Percentiles rank a stretch among this genome's conserved stretches.
These are phyloP conservation scores for Eulithis testata DNA, from an alignment of 2,888 invertebrate species.

Conservation along the genomic window DNA sequence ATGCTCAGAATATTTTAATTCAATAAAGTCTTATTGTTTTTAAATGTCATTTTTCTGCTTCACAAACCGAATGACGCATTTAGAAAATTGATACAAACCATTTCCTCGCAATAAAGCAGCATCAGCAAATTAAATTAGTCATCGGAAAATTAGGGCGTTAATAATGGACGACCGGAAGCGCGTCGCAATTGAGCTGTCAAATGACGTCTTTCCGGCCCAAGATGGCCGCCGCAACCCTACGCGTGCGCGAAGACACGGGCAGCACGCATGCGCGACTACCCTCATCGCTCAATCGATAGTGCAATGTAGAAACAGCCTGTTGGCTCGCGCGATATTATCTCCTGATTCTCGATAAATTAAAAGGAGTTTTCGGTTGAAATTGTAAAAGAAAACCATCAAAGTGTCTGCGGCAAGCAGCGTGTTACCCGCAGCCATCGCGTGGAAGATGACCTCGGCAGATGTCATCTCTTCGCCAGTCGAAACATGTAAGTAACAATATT, in stretches of 20 bases:
- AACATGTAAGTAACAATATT: conserved; percentile 68
- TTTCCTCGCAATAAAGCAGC: conserved; percentile 29
- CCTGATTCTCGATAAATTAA: conserved; percentile 55
- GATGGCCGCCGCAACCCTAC: conserved; percentile 44
- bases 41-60: no score
- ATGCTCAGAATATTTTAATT: no score
- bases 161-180: conserved; percentile 45
- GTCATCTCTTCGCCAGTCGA: conserved; percentile 85
- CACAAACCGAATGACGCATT: background rate
- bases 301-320: conserved; percentile 79
- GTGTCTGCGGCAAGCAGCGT: conserved; percentile 80
- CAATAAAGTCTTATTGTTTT: no score
- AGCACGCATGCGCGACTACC: conserved; percentile 66
- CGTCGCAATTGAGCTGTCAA: conserved; percentile 62
- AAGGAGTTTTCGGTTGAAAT: conserved; percentile 52
- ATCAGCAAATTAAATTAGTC: conserved; percentile 40
- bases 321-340: conserved; percentile 64
- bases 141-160: conserved; percentile 41
- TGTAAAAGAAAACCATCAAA: conserved; percentile 61
- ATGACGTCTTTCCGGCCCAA: conserved; percentile 72
- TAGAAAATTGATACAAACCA: conserved; percentile 27
- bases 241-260: conserved; percentile 44
- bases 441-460: conserved; percentile 81
- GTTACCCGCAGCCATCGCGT: conserved; percentile 73
- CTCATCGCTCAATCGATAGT: conserved; percentile 71